Conservation (phyloP, 1,140 invertebrate genomes). For the Hylaeus anthracinus region DNA sequence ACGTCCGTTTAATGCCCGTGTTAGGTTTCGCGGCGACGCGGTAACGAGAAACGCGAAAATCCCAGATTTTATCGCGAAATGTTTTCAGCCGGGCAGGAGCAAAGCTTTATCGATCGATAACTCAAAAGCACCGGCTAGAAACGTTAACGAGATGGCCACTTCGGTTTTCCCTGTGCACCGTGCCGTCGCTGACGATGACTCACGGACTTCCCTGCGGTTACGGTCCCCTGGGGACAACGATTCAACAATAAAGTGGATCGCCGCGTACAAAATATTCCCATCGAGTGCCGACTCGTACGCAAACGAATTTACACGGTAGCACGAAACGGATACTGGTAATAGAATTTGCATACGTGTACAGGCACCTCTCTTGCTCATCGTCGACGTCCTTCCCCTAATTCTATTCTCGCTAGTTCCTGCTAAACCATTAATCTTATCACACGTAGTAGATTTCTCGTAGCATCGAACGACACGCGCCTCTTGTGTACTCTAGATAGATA, state of each 20-base stretch:
- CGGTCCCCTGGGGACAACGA: constrained; percentile 48
- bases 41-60: not conserved
- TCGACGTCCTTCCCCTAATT: not conserved
- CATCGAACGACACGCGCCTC: too few relatives aligned
- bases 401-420: not conserved
- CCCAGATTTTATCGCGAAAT: constrained; percentile 40
- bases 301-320: not conserved
- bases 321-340: not conserved
- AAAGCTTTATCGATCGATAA: constrained; percentile 50
- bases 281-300: not conserved
- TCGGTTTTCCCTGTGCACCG: constrained; percentile 30
- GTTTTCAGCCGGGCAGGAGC: constrained; percentile 11
- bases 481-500: too few relatives aligned
- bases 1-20: too few relatives aligned
- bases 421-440: not conserved
- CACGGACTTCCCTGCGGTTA: constrained; percentile 24
- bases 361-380: not conserved
- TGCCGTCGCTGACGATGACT: constrained; percentile 46
- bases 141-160: constrained; percentile 47
- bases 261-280: not conserved
- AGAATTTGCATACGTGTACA: not conserved
- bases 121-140: constrained; percentile 45
- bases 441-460: not conserved
- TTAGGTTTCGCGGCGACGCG: not conserved
- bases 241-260: constrained; percentile 34